Evolutionary conservation across 1,140 invertebrate species (phyloP), one percentile per base, ranked within the genome.

Genomic region (Centruroides vittatus): DNA sequence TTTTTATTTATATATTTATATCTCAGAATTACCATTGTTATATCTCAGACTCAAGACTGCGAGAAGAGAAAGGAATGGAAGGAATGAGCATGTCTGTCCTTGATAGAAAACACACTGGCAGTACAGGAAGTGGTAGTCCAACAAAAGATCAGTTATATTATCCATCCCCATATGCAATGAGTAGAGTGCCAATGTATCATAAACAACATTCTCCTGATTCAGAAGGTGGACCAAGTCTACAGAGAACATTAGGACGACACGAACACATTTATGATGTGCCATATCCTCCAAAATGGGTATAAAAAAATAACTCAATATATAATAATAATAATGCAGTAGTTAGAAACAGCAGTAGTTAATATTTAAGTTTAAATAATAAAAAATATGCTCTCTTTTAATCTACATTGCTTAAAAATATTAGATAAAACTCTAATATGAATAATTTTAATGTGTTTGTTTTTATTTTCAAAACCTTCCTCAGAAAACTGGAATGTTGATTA

Each of bases 101-200:
- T 55, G 65, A 67, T 35, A 57, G 64, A 48, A 66, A 63, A 54
- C 47, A 55, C 35, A 41, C 60, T 46, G 59, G 60, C 12, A 60
- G 55, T 36, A 56, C 59, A 13, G 61, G 58, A 50, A 60, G 60
- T 47, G 62, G 60, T 41, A 63, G 60, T 48, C 65, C 61, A 35
- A 59, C 61, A 54, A 66, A 63, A 36, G 61, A 62, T 53, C 61
- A 61, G 35, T 61, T 66, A 12, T 67, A 67, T 48, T 67, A 65
- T 61, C 67, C 66, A n/a, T 67, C 67, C 35, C 67, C 67, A 5
- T 67, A 67, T 35, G 67, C 67, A 52, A 64, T 66, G 62, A 67
- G 66, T 56, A 60, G 61, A 8, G 51, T 67, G 4, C 61, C 61
- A 41, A 58, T 63, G 65, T 61, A 57, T 57, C 63, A 61, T 34